These are phyloP conservation scores for Tribolium madens DNA, from an alignment of 1,140 invertebrate genomes.

Conservation along the genomic window DNA sequence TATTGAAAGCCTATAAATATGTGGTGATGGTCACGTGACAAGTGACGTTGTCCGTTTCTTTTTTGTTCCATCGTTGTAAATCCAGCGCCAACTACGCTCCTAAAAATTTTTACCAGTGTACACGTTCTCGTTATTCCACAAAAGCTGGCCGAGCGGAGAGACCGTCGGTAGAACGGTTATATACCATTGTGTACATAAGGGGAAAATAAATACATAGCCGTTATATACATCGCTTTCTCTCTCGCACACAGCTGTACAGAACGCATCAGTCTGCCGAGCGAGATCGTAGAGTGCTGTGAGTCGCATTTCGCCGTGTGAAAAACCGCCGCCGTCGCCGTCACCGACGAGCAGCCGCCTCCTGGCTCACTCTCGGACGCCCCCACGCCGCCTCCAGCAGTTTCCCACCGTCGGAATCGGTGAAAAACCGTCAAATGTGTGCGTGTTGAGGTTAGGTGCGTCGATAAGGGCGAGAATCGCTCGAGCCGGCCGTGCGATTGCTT, in stretches of 20 bases:
- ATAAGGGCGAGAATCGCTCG: constrained; percentile 57
- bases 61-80: not conserved
- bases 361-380: not conserved
- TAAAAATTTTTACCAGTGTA: constrained; percentile 56
- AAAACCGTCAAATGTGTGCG: constrained; percentile 43
- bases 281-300: constrained; percentile 60
- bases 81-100: not conserved
- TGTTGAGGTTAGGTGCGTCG: constrained; percentile 59
- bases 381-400: not conserved
- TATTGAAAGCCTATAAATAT: no score
- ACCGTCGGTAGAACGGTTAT: constrained; percentile 59
- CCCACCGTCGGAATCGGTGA: not conserved
- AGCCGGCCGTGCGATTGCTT: constrained; percentile 42
- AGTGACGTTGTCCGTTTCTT: not conserved
- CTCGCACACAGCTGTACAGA: constrained; percentile 59
- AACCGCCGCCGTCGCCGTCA: constrained; percentile 34
- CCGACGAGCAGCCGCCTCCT: not conserved
- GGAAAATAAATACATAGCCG: constrained; percentile 62
- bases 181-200: constrained; percentile 58
- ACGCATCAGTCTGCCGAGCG: constrained; percentile 63
- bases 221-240: constrained; percentile 58
- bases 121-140: constrained; percentile 60
- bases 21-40: not conserved
- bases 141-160: constrained; percentile 59
- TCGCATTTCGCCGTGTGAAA: constrained; percentile 52